phyloP scores from a whole-genome alignment of 1,140 invertebrate species.

The Dreissena polymorpha region DNA sequence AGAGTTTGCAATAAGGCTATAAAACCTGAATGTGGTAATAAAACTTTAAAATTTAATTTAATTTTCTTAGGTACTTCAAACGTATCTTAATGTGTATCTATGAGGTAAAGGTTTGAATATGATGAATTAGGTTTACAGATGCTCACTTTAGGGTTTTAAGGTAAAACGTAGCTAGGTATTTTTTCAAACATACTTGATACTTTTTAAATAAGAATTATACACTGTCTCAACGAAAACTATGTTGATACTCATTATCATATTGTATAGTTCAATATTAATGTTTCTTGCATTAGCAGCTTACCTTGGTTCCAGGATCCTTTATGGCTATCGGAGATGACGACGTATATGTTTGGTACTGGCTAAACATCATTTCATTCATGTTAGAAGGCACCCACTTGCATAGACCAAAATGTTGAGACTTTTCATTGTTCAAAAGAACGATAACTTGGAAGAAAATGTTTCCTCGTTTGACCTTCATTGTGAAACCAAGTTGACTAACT shows the following conservation, averaged over 20 bases:
- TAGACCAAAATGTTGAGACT: not conserved
- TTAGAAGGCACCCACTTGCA: constrained; percentile 32
- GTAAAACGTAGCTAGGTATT: not conserved
- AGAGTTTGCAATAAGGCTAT: too few relatives aligned
- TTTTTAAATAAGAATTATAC: too few relatives aligned
- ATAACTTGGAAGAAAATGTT: constrained; percentile 25
- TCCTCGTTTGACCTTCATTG: constrained; percentile 11
- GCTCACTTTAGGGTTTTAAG: not conserved
- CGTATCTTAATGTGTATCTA: too few relatives aligned
- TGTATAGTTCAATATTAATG: too few relatives aligned
- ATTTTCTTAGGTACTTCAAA: too few relatives aligned
- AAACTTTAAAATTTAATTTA: too few relatives aligned
- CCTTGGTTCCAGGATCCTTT: constrained; percentile 4
- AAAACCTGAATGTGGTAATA: too few relatives aligned
- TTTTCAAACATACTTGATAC: not conserved
- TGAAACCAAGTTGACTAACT: constrained; percentile 28
- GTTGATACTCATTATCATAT: too few relatives aligned
- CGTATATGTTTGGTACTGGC: not conserved
- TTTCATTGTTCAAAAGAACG: not conserved
- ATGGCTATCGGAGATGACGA: not conserved
- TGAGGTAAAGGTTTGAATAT: not conserved
- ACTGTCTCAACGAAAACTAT: too few relatives aligned
- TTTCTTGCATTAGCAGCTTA: not conserved
- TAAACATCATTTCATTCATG: not conserved
- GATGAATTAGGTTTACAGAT: constrained; percentile 3